Percentiles rank a stretch among this genome's conserved stretches.
Conservation (phyloP, 92 coral and sea anemone genomes). For the Zoanthus sansibaricus region DNA sequence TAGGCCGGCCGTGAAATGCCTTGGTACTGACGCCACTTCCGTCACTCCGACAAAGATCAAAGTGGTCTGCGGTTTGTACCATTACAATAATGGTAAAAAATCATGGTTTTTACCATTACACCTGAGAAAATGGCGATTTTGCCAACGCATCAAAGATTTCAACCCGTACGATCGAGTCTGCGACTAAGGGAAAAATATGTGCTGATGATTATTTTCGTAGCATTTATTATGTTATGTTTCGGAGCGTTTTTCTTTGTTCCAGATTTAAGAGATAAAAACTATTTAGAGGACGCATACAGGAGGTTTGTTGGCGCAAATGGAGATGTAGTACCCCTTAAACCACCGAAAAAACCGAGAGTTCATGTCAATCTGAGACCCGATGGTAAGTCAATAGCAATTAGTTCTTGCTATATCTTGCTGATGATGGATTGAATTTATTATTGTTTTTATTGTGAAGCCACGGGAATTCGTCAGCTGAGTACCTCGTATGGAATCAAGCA, state of each 20-base stretch:
- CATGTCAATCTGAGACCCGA: conserved; percentile 37
- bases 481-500: neutral
- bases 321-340: conserved; percentile 81
- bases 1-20: too few species aligned
- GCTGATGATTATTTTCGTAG: conserved; percentile 87
- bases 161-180: conserved; percentile 90
- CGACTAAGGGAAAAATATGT: conserved; percentile 97
- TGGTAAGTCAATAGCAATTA: conserved; percentile 43
- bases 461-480: neutral
- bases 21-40: too few species aligned
- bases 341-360: conserved; percentile 83
- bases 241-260: conserved; percentile 99
- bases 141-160: conserved; percentile 98
- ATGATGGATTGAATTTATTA: neutral
- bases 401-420: neutral
- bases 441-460: neutral
- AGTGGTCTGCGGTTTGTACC: conserved; percentile 35
- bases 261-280: conserved; percentile 82
- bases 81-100: conserved; percentile 58
- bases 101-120: too few species aligned
- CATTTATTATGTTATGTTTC: conserved; percentile 90
- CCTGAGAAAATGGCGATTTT: conserved; percentile 80
- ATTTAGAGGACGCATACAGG: conserved; percentile 87
- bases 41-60: neutral
- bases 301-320: conserved; percentile 85